These are phyloP conservation scores for Diceros bicornis DNA, from an alignment of 2,797 vertebrate species.

Conservation along the genomic window DNA sequence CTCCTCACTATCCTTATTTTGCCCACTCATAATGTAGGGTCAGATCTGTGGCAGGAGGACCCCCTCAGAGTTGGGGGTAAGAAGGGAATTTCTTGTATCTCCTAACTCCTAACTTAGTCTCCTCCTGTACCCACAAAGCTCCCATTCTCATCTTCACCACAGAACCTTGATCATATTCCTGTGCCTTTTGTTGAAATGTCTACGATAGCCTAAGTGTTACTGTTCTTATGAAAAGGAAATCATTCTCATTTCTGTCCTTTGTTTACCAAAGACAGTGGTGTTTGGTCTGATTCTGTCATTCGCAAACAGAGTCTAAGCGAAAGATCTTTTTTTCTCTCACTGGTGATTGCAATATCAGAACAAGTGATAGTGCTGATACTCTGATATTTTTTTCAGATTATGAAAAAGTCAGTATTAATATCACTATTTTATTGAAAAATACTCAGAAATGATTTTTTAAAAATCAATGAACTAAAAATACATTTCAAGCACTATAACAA, in stretches of 20 bases:
- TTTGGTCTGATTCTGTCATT: not conserved
- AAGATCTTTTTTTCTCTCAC: not conserved
- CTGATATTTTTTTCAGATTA: not conserved
- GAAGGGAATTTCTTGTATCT: not conserved
- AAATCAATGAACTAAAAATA: not conserved
- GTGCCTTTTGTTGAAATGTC: constrained; percentile 3
- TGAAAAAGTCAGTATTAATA: not conserved
- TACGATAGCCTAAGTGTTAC: not conserved
- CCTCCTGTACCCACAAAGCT: not conserved
- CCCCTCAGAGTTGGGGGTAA: not conserved
- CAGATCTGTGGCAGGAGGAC: not conserved
- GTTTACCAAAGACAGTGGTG: not conserved
- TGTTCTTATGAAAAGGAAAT: constrained; percentile 45
- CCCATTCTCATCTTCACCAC: not conserved
- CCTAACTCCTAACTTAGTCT: constrained; percentile 2
- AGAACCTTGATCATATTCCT: not conserved
- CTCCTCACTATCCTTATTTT: not conserved
- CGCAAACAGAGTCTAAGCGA: not conserved
- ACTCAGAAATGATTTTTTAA: constrained; percentile 35
- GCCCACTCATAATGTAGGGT: not conserved
- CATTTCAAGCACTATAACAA: not conserved
- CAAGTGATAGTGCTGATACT: not conserved
- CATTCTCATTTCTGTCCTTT: not conserved
- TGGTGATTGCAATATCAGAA: not conserved
- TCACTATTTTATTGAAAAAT: constrained; percentile 32